Evolutionary conservation across 2,888 invertebrate genomes (phyloP), one percentile per base, ranked within the genome.

Genomic region (Stegana nigrithorax): DNA sequence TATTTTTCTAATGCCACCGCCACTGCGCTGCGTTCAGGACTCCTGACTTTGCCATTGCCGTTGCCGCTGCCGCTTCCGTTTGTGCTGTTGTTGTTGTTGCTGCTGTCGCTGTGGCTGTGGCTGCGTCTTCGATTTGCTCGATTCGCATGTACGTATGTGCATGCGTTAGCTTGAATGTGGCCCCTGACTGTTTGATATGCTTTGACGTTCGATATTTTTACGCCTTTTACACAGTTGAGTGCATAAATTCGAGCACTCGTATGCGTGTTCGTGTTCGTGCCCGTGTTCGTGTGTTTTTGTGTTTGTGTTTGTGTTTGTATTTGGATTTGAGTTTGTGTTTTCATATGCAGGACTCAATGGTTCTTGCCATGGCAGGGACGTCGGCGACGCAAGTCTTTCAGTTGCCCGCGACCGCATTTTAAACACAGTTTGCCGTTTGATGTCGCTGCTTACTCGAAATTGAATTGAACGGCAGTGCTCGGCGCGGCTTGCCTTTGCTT

Each of bases 141-240:
- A n/a, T n/a, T 36, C 23, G 53, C 50, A n/a, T 7, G 39, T 6
- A 12, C 44, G 42, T 2, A 12, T 23, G 7, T 25, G 42, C 39
- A n/a, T 14, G 17, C 17, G 12, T 10, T 57, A 12, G 2, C 25
- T 56, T 25, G 23, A 39, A 25, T n/a, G n/a, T n/a, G n/a, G n/a
- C n/a, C n/a, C 27, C 50, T 53, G 58, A 57, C 36, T 44, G 55
- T 53, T 57, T 23, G 53, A 55, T 61, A 59, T 45, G 50, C 36
- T 60, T 51, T 45, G 61, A 60, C 62, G 55, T 65, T 64, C 61
- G 67, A 70, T 69, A 69, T 70, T 74, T 73, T 73, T 73, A 76
- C 75, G 73, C 72, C 71, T 73, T 78, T 73, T 70, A 68, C 70
- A 70, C 73, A 73, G 69, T 78, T 70, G 72, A 73, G 69, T 76